Evolutionary conservation across 2,797 vertebrate genomes (phyloP).

Genomic region (Sebastiscus albofasciatus): DNA sequence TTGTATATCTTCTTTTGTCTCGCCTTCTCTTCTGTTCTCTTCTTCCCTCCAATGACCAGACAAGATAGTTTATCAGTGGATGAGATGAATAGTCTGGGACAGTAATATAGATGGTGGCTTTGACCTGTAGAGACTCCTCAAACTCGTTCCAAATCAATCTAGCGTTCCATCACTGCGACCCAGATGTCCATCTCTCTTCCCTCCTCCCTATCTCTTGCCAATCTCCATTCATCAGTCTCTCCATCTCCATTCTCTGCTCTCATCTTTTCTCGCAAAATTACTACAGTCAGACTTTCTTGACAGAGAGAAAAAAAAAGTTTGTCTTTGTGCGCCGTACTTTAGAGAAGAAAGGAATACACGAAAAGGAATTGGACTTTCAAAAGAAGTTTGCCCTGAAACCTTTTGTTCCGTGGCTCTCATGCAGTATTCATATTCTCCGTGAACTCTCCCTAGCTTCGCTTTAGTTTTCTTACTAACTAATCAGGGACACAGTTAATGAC

Average conservation of each 20-base stretch:
- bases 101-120: conserved; percentile 80
- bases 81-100: conserved; percentile 74
- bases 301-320: conserved; percentile 54
- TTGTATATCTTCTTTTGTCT: conserved; percentile 27
- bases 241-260: conserved; percentile 58
- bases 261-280: conserved; percentile 55
- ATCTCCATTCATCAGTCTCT: conserved; percentile 70
- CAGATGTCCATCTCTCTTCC: conserved; percentile 60
- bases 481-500: conserved; percentile 67
- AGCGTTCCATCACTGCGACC: conserved; percentile 63
- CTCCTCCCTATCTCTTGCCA: conserved; percentile 43
- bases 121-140: conserved; percentile 76
- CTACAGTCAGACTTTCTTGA: conserved; percentile 36
- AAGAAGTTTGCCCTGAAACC: conserved; percentile 69
- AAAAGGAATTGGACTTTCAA: conserved; percentile 60
- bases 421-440: conserved; percentile 67
- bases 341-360: conserved; percentile 47
- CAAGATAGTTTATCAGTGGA: conserved; percentile 45
- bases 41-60: conserved; percentile 30
- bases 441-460: conserved; percentile 53
- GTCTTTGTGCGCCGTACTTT: conserved; percentile 27
- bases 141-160: conserved; percentile 82
- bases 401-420: conserved; percentile 66
- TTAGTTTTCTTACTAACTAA: conserved; percentile 42
- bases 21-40: not conserved